phyloP scores from a whole-genome alignment of 2,888 invertebrate genomes.

The Patella depressa region DNA sequence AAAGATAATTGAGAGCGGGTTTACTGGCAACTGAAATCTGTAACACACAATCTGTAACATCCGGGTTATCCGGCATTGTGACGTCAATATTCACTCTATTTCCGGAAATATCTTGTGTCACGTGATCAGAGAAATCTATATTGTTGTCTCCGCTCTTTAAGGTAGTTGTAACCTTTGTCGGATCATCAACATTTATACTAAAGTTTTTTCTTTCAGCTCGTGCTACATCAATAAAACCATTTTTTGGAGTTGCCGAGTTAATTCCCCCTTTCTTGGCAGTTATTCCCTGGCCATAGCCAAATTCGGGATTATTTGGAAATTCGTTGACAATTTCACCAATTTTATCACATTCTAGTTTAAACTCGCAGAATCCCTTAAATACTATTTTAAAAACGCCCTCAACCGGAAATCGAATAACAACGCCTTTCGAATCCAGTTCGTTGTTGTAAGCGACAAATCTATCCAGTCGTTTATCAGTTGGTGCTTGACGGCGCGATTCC shows the following conservation, averaged over 20 bases:
- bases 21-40: constrained; percentile 6
- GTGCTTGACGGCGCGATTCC: constrained; percentile 12
- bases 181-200: constrained; percentile 35
- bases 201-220: constrained; percentile 37
- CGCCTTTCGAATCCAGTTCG: constrained; percentile 21
- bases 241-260: constrained; percentile 44
- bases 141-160: constrained; percentile 34
- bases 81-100: constrained; percentile 29
- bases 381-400: constrained; percentile 17
- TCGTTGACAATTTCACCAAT: constrained; percentile 39
- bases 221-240: constrained; percentile 24
- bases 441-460: constrained; percentile 28
- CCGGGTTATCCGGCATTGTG: constrained; percentile 13
- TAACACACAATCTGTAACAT: constrained; percentile 12
- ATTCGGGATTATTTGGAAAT: constrained; percentile 53
- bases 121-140: constrained; percentile 18
- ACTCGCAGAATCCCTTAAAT: constrained; percentile 45
- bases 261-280: constrained; percentile 49
- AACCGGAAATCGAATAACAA: constrained; percentile 33
- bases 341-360: constrained; percentile 52
- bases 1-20: constrained; percentile 16
- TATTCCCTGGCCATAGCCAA: constrained; percentile 53
- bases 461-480: constrained; percentile 21
- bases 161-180: constrained; percentile 32
- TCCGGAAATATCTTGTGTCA: constrained; percentile 15